phyloP scores from a whole-genome alignment of 53 echinoderm and acorn worm species.

The Zoroaster sp. region DNA sequence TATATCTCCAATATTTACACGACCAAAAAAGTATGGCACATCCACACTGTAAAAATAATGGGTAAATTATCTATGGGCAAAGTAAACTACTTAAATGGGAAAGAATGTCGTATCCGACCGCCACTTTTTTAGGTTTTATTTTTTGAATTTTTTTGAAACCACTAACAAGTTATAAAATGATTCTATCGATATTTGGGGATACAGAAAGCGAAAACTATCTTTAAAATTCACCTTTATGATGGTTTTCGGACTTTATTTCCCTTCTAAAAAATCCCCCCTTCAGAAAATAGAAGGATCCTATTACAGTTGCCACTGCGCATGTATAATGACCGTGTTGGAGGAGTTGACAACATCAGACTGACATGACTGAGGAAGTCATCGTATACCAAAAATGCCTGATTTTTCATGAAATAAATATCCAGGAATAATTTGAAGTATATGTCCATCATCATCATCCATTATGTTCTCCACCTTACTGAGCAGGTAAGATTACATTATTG shows the following conservation, averaged over 20 bases:
- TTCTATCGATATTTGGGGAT: too few relatives aligned
- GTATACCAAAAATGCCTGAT: constrained; percentile 24
- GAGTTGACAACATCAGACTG: constrained; percentile 7
- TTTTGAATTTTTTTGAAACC: constrained; percentile 54
- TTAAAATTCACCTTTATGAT: too few relatives aligned
- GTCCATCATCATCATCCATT: background rate
- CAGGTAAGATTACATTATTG: background rate
- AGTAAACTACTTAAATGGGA: too few relatives aligned
- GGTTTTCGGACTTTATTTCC: too few relatives aligned
- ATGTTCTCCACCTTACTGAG: background rate
- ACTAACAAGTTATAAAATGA: constrained; percentile 9
- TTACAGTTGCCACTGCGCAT: too few relatives aligned
- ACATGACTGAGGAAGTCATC: background rate
- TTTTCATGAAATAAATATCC: background rate
- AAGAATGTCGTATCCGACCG: too few relatives aligned
- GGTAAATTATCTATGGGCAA: constrained; percentile 28
- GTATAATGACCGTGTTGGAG: too few relatives aligned
- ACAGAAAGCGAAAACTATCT: too few relatives aligned
- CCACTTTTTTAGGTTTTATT: constrained; percentile 58
- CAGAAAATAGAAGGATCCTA: too few relatives aligned
- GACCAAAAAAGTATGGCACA: constrained; percentile 59
- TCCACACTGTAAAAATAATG: constrained; percentile 52
- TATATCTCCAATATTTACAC: constrained; percentile 33
- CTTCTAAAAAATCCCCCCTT: too few relatives aligned
- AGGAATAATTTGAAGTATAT: background rate